Evolutionary conservation across 2,888 invertebrate species (phyloP), one percentile per base, ranked within the genome.

Genomic region (Sminthurides aquaticus): DNA sequence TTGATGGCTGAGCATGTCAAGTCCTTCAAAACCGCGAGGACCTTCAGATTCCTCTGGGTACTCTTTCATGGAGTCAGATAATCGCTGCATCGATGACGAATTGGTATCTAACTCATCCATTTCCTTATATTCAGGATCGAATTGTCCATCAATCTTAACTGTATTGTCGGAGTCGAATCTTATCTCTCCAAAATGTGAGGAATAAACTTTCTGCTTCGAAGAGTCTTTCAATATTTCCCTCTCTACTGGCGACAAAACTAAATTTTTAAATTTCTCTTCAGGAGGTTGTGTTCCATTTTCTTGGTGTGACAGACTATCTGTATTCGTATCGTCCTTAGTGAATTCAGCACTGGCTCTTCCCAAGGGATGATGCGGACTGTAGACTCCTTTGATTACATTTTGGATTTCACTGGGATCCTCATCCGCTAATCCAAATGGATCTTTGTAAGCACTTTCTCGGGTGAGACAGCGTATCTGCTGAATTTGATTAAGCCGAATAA

Each of bases 151-250:
- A 11, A 52, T n/a, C 18, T 49, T 57, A 1, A 60, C 57, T 2
- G 28, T 8, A 58, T 69, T 69, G 20, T 68, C 66, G 1, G 20
- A 26, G 55, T 69, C 69, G 2, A 69, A 52, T 20, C 69, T 54
- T 27, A 69, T 62, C 15, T 29, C 29, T 22, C 69, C 69, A 62
- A 62, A 69, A 18, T 49, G 29, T 15, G 67, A 34, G 18, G 15
- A 1, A 26, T 54, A 49, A 29, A 66, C 49, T 27, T 49, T 26
- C 26, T 69, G 67, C 1, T 26, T 29, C 3, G 59, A 22, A 2
- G n/a, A 5, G 49, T 55, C 57, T n/a, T 28, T 18, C 3, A 3
- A 26, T 1, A 57, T n/a, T 49, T 56, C 27, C 26, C 28, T 43
- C 28, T 62, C 62, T 27, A 3, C 48, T 22, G 22, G 54, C 1